Conservation (phyloP, 2,888 invertebrate genomes). For the Serripes groenlandicus region DNA sequence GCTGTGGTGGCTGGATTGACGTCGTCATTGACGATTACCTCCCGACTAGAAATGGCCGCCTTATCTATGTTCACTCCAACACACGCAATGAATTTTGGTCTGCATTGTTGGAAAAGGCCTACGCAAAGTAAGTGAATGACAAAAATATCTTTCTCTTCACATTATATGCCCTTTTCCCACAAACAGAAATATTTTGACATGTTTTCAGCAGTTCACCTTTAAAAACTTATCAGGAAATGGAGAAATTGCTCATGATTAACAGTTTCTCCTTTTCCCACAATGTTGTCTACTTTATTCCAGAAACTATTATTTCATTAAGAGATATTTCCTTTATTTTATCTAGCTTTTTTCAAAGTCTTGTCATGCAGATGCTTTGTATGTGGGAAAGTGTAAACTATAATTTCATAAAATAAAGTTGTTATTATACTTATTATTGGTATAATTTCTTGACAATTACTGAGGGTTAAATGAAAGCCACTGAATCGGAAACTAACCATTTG, state of each 20-base stretch:
- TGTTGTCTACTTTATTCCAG: neutral
- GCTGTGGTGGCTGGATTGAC: constrained; percentile 92
- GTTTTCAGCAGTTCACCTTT: no score
- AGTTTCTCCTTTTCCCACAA: neutral
- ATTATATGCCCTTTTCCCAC: no score
- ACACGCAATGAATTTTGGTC: constrained; percentile 91
- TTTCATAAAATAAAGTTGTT: no score
- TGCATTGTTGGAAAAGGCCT: constrained; percentile 93
- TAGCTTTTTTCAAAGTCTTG: no score
- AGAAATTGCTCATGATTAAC: neutral
- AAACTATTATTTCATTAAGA: neutral
- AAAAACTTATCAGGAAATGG: no score
- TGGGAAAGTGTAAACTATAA: no score
- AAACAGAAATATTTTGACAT: no score
- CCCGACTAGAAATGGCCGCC: constrained; percentile 90
- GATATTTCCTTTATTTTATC: no score
- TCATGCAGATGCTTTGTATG: no score
- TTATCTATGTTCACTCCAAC: constrained; percentile 89
- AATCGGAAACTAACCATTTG: neutral
- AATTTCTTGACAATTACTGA: no score
- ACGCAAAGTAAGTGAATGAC: constrained; percentile 89
- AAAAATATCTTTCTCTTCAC: neutral
- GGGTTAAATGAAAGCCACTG: neutral
- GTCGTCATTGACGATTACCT: constrained; percentile 88
- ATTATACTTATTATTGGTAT: no score